Conservation (phyloP, 2,797 vertebrate genomes). For the Numenius phaeopus region DNA sequence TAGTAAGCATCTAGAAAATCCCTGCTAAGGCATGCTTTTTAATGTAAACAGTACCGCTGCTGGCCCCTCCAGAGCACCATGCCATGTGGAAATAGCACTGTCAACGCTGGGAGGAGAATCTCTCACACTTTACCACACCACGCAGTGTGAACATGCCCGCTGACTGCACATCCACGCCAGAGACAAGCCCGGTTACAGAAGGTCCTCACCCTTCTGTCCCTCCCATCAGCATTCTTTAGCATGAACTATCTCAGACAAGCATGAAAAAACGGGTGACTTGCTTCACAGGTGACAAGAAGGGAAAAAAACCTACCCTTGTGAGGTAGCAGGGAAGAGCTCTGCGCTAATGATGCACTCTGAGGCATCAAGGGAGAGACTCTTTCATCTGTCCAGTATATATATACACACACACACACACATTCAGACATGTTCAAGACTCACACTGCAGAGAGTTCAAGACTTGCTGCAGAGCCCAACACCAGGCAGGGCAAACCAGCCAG, state of each 20-base stretch:
- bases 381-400: neutral
- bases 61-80: neutral
- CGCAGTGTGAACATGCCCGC: neutral
- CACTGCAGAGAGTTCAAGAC: no score
- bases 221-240: neutral
- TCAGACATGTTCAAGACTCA: neutral
- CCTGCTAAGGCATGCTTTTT: neutral
- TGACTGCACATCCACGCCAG: neutral
- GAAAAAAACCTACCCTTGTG: no score
- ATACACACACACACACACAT: neutral
- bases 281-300: neutral
- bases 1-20: neutral
- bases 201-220: neutral
- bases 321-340: neutral
- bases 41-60: neutral
- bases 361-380: neutral
- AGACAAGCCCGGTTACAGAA: neutral
- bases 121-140: neutral
- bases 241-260: neutral
- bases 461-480: neutral
- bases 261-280: neutral
- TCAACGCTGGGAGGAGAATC: neutral
- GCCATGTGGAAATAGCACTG: neutral
- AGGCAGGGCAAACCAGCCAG: neutral
- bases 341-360: neutral